phyloP scores from a whole-genome alignment of 2,888 invertebrate genomes.

The Acanthococcus lagerstroemiae region DNA sequence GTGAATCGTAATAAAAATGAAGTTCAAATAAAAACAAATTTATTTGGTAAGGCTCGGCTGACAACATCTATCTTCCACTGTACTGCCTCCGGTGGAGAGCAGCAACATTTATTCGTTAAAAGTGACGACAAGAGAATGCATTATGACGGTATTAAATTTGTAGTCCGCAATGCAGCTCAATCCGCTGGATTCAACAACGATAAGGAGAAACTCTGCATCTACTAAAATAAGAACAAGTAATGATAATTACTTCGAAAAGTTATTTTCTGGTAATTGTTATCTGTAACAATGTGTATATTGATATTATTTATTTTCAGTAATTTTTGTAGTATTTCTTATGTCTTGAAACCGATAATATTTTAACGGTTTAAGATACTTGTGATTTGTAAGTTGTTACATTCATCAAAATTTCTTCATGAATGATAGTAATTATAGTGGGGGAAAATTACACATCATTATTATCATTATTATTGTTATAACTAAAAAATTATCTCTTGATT shows the following conservation, averaged over 20 bases:
- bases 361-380: too few species aligned
- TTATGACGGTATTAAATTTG: constrained; percentile 77
- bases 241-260: neutral
- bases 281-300: too few species aligned
- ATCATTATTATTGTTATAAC: too few species aligned
- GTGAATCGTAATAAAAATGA: constrained; percentile 23
- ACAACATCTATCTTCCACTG: constrained; percentile 78
- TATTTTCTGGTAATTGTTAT: neutral
- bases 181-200: constrained; percentile 73
- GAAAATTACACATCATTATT: too few species aligned
- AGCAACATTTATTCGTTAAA: constrained; percentile 50
- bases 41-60: constrained; percentile 52
- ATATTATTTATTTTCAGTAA: too few species aligned
- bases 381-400: too few species aligned
- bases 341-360: too few species aligned
- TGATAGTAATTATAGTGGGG: too few species aligned
- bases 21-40: constrained; percentile 26
- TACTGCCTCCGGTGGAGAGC: constrained; percentile 48
- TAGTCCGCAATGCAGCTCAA: constrained; percentile 81
- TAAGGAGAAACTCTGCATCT: constrained; percentile 3
- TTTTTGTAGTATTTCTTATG: neutral
- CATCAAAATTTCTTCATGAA: too few species aligned
- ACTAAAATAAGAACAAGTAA: neutral
- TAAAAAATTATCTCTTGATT: too few species aligned
- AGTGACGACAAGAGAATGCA: constrained; percentile 82